phyloP scores from a whole-genome alignment of 1,140 invertebrate species.

The Drosophila virilis region DNA sequence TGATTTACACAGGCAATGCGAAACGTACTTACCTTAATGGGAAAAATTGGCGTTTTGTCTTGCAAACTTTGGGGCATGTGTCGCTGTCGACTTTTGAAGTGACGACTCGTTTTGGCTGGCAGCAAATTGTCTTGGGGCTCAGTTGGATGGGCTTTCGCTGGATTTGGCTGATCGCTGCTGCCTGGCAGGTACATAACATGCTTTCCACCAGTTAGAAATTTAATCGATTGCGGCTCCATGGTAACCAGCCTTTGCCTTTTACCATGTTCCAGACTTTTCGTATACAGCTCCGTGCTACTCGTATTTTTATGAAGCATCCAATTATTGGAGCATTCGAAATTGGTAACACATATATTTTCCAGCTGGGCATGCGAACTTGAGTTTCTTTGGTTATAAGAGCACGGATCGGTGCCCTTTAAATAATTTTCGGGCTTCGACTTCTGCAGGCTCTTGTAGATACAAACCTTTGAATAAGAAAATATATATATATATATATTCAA shows the following conservation, averaged over 20 bases:
- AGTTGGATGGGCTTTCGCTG: not conserved
- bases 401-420: not conserved
- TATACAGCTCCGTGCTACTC: slow-evolving; percentile 3
- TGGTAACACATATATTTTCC: slow-evolving; percentile 5
- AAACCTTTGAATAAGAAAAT: slow-evolving; percentile 12
- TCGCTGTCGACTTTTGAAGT: slow-evolving; percentile 57
- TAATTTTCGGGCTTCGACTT: slow-evolving; percentile 36
- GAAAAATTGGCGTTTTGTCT: slow-evolving; percentile 52
- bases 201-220: slow-evolving; percentile 84
- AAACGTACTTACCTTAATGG: slow-evolving; percentile 36
- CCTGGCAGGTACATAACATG: slow-evolving; percentile 93
- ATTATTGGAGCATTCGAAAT: slow-evolving; percentile 85
- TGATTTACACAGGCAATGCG: not conserved
- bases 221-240: slow-evolving; percentile 57
- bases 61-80: slow-evolving; percentile 47
- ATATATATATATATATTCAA: not conserved
- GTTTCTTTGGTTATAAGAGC: slow-evolving; percentile 2
- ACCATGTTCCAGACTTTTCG: slow-evolving; percentile 34
- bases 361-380: not conserved
- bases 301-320: slow-evolving; percentile 85
- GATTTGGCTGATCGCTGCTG: slow-evolving; percentile 14
- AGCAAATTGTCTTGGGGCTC: slow-evolving; percentile 17
- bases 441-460: slow-evolving; percentile 49
- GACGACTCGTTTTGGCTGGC: slow-evolving; percentile 73
- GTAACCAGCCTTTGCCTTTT: slow-evolving; percentile 25